A percentile compares a stretch with the other conserved stretches of the same genome.
Evolutionary conservation across 2,797 vertebrate species (phyloP).

Genomic region (Peromyscus nudipes): DNA sequence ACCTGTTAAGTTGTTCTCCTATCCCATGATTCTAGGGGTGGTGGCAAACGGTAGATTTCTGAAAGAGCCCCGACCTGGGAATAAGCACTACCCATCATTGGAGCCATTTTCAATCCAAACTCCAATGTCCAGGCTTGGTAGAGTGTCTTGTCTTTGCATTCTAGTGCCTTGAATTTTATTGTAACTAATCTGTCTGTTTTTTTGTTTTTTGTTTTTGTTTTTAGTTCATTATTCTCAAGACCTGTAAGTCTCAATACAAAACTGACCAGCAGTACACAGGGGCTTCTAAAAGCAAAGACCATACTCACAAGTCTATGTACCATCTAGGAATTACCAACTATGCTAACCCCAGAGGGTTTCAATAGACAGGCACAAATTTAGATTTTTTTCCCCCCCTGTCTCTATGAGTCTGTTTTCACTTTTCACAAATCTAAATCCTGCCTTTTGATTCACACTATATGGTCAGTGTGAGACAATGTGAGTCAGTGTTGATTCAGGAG

Average conservation of each 20-base stretch:
- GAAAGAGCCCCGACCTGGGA: not conserved
- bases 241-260: not conserved
- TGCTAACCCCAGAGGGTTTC: not conserved
- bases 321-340: not conserved
- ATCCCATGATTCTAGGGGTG: not conserved
- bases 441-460: not conserved
- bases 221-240: slow-evolving; percentile 36
- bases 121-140: not conserved
- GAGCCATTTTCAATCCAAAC: not conserved
- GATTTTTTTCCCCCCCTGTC: not conserved
- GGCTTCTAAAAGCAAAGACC: slow-evolving; percentile 5
- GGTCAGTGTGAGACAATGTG: not conserved
- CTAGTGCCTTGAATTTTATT: slow-evolving; percentile 35
- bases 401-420: not conserved
- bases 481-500: not conserved
- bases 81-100: not conserved
- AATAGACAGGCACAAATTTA: slow-evolving; percentile 46
- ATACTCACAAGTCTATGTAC: not conserved
- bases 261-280: not conserved
- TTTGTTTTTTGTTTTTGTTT: not conserved
- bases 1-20: not conserved
- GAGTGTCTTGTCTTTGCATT: not conserved
- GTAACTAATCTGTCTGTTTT: not conserved
- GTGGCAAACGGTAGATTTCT: not conserved
- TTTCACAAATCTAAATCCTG: not conserved